Conservation (phyloP, 2,797 vertebrate species). For the Lepus oiostolus region DNA sequence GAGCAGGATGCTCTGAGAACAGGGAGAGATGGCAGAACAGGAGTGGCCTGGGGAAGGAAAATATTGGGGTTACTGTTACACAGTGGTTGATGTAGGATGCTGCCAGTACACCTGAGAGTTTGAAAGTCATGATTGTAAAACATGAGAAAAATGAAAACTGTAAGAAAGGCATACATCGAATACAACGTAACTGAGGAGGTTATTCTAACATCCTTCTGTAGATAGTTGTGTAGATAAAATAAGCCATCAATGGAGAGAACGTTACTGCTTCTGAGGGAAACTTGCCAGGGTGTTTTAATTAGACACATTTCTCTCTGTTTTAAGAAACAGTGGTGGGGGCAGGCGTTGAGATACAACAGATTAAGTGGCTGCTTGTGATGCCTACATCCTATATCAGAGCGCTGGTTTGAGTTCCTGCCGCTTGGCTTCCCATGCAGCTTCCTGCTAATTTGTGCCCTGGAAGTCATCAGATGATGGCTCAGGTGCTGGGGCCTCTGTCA, state of each 20-base stretch:
- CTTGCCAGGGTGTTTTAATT: not conserved
- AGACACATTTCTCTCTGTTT: not conserved
- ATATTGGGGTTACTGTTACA: not conserved
- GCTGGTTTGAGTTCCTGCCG: no score
- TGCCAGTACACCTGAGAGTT: constrained; percentile 36
- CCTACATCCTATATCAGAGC: no score
- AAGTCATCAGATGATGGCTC: no score
- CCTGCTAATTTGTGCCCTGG: no score
- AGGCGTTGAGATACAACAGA: no score
- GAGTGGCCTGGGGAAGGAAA: not conserved
- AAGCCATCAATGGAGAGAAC: not conserved
- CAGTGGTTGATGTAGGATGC: constrained; percentile 4
- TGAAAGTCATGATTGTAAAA: constrained; percentile 20
- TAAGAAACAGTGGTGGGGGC: not conserved
- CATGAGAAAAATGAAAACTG: constrained; percentile 1
- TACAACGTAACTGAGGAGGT: not conserved
- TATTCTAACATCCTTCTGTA: not conserved
- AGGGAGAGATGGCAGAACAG: constrained; percentile 48
- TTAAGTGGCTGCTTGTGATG: no score
- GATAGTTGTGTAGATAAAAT: not conserved
- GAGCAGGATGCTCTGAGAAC: constrained; percentile 35
- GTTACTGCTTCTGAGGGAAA: constrained; percentile 11
- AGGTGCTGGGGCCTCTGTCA: no score
- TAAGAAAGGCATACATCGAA: not conserved
- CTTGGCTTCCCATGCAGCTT: no score